Conservation (phyloP, 2,888 invertebrate species). For the Napeogenes sylphis region DNA sequence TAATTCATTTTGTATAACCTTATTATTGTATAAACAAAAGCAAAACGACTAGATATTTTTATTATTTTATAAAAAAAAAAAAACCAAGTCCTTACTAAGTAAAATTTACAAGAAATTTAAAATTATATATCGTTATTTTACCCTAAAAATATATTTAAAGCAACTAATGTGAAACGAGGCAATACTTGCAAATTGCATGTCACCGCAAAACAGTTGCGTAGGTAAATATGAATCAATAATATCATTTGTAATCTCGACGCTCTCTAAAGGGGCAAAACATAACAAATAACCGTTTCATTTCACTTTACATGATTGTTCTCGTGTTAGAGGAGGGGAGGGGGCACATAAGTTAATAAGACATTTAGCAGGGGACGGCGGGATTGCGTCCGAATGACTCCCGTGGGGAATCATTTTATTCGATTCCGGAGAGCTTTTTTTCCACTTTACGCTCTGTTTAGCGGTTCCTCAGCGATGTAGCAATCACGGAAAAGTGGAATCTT, state of each 20-base stretch:
- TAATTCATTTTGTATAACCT: no score
- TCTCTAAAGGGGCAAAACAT: constrained; percentile 69
- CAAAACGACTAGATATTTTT: no score
- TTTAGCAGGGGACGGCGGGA: constrained; percentile 77
- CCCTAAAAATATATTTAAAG: background rate
- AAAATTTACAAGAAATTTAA: no score
- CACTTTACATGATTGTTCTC: constrained; percentile 78
- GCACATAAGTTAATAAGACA: constrained; percentile 77
- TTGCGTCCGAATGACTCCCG: constrained; percentile 83
- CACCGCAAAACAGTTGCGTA: constrained; percentile 56
- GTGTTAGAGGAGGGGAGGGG: constrained; percentile 60
- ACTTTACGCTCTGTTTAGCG: constrained; percentile 75
- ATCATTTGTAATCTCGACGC: constrained; percentile 56
- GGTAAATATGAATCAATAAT: constrained; percentile 56
- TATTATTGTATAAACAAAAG: no score
- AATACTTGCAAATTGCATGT: background rate
- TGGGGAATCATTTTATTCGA: constrained; percentile 86
- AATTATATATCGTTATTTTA: no score
- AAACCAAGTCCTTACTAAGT: no score
- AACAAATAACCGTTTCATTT: constrained; percentile 79
- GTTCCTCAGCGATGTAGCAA: constrained; percentile 57
- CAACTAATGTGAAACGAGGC: constrained; percentile 24
- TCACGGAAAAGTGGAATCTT: constrained; percentile 54
- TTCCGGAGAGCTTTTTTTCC: constrained; percentile 78
- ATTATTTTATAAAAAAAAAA: no score